Conservation (phyloP, 1,140 invertebrate genomes). For the Diorhabda sublineata region DNA sequence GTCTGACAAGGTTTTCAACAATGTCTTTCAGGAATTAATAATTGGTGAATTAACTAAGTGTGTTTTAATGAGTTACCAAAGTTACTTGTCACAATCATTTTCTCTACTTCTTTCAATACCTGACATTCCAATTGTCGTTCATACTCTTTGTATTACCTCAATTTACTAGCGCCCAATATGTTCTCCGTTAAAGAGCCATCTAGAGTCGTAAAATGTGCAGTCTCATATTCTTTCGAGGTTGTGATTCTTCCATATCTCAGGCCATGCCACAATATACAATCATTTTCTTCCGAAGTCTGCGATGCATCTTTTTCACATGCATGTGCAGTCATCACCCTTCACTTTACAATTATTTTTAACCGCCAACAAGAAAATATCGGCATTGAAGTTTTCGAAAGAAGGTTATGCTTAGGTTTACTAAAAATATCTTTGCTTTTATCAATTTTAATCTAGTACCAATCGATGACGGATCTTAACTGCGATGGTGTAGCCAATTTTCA, state of each 20-base stretch:
- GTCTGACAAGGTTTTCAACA: too few species aligned
- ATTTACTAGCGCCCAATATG: slow-evolving; percentile 40
- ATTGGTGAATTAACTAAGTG: too few species aligned
- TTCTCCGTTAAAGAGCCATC: slow-evolving; percentile 37
- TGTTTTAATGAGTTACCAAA: too few species aligned
- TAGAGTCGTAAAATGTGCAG: slow-evolving; percentile 36
- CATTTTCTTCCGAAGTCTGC: slow-evolving; percentile 25
- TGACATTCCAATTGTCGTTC: slow-evolving; percentile 9
- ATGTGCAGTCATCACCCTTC: slow-evolving; percentile 16
- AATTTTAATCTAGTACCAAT: background rate
- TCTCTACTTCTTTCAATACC: slow-evolving; percentile 14
- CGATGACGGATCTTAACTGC: background rate
- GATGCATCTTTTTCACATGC: slow-evolving; percentile 25
- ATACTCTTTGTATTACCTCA: slow-evolving; percentile 30
- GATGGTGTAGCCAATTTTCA: background rate
- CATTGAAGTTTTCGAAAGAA: background rate
- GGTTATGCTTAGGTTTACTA: background rate
- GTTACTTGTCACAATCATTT: background rate
- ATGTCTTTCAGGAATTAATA: too few species aligned
- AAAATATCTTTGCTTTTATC: background rate
- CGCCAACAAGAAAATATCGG: too few species aligned
- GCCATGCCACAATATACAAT: slow-evolving; percentile 38
- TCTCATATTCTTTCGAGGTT: slow-evolving; percentile 44
- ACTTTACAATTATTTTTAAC: slow-evolving; percentile 8
- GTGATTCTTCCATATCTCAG: slow-evolving; percentile 44